A percentile compares a stretch with the other conserved stretches of the same genome.
These are phyloP conservation scores for Pseudomyrmex sp. DNA, from an alignment of 1,140 invertebrate genomes.

Conservation along the genomic window DNA sequence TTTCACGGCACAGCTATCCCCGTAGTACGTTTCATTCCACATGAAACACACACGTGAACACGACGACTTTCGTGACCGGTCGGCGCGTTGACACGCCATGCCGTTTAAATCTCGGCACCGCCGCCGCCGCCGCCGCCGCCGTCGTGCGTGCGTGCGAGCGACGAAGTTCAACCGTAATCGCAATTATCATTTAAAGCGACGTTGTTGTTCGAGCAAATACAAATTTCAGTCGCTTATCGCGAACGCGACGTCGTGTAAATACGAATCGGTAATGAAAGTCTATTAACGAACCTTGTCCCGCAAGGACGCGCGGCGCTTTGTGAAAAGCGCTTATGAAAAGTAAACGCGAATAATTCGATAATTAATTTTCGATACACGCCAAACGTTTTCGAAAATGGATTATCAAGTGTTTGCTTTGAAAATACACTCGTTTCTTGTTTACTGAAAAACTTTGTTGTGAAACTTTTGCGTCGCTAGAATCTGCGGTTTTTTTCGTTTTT, in stretches of 20 bases:
- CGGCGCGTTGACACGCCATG: slow-evolving; percentile 55
- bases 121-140: neutral
- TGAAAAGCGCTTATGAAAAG: neutral
- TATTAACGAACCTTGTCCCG: slow-evolving; percentile 5
- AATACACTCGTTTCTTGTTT: no score
- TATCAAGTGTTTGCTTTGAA: no score
- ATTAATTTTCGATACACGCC: neutral
- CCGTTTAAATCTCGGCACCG: slow-evolving; percentile 53
- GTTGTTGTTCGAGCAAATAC: slow-evolving; percentile 53
- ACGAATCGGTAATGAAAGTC: slow-evolving; percentile 1
- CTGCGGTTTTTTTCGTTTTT: no score
- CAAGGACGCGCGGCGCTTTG: neutral
- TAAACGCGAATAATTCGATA: slow-evolving; percentile 3
- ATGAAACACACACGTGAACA: slow-evolving; percentile 14
- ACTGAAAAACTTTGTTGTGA: no score
- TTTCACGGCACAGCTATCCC: neutral
- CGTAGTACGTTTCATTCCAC: neutral
- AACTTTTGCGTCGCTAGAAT: no score
- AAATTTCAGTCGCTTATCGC: slow-evolving; percentile 53
- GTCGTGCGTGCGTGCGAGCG: slow-evolving; percentile 54
- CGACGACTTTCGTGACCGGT: slow-evolving; percentile 66
- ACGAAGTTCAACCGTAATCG: slow-evolving; percentile 51
- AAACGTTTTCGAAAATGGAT: neutral
- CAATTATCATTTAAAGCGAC: slow-evolving; percentile 69
- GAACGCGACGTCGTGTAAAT: neutral